Evolutionary conservation across 2,113 vertebrate species (phyloP).

Genomic region (Clarias gariepinus): DNA sequence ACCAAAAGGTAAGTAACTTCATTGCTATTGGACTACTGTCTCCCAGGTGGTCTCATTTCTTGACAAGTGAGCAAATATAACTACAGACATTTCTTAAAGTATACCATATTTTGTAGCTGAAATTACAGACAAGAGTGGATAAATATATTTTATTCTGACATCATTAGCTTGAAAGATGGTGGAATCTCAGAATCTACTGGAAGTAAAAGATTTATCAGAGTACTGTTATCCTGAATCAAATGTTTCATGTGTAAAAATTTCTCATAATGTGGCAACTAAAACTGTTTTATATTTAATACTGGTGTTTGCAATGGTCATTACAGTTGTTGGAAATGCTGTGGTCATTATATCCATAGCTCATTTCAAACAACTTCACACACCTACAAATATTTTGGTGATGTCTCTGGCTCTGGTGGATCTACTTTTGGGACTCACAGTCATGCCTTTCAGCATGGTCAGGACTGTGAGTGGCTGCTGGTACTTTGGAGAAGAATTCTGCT

Average conservation of each 20-base stretch:
- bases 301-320: slow-evolving; percentile 45
- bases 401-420: slow-evolving; percentile 60
- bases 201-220: not conserved
- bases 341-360: slow-evolving; percentile 58
- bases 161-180: slow-evolving; percentile 3
- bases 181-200: slow-evolving; percentile 15
- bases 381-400: slow-evolving; percentile 59
- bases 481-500: slow-evolving; percentile 55
- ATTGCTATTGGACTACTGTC: not conserved
- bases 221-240: slow-evolving; percentile 64
- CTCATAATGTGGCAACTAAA: slow-evolving; percentile 51
- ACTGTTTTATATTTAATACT: slow-evolving; percentile 54
- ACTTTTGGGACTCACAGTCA: slow-evolving; percentile 55
- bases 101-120: not conserved
- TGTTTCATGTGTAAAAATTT: slow-evolving; percentile 61
- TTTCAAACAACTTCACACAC: slow-evolving; percentile 61
- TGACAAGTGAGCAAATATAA: not conserved
- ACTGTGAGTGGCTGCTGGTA: slow-evolving; percentile 60
- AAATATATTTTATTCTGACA: not conserved
- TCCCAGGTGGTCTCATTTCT: slow-evolving; percentile 11
- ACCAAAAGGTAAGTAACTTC: not conserved
- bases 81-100: not conserved
- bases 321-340: slow-evolving; percentile 57
- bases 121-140: not conserved
- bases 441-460: slow-evolving; percentile 58